These are phyloP conservation scores for Nothobranchius furzeri DNA, from an alignment of 2,113 vertebrate genomes.

Conservation along the genomic window DNA sequence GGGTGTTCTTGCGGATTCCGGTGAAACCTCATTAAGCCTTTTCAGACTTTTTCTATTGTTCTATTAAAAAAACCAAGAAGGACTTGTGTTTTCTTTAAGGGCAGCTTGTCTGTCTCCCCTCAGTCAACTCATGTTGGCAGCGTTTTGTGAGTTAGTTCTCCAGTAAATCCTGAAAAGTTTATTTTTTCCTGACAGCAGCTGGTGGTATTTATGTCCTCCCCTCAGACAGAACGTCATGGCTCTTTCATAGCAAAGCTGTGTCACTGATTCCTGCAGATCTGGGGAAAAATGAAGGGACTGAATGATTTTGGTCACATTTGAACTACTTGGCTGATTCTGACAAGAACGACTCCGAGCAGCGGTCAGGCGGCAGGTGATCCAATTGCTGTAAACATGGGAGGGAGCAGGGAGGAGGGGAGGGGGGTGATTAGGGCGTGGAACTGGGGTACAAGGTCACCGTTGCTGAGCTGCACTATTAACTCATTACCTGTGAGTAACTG, in stretches of 20 bases:
- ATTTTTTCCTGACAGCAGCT: no score
- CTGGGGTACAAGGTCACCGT: conserved; percentile 65
- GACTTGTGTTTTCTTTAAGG: no score
- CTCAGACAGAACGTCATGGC: background rate
- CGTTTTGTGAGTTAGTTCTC: no score
- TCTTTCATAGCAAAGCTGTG: background rate
- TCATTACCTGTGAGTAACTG: background rate
- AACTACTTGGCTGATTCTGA: background rate
- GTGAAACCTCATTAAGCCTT: background rate
- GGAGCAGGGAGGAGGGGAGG: conserved; percentile 1
- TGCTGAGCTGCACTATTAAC: background rate
- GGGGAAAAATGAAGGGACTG: background rate
- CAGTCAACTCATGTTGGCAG: no score
- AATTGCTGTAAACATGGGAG: conserved; percentile 12
- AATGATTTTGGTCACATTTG: background rate
- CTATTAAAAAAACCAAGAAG: background rate
- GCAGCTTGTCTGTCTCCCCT: no score
- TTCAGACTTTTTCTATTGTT: background rate
- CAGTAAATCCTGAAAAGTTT: no score
- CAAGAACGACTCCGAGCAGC: background rate
- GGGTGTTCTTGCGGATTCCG: background rate
- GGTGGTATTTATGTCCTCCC: no score
- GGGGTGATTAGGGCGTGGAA: conserved; percentile 17
- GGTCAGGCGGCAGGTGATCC: background rate
- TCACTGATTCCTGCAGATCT: background rate